Evolutionary conservation across 2,888 invertebrate species (phyloP).

Genomic region (Antheraea yamamai): DNA sequence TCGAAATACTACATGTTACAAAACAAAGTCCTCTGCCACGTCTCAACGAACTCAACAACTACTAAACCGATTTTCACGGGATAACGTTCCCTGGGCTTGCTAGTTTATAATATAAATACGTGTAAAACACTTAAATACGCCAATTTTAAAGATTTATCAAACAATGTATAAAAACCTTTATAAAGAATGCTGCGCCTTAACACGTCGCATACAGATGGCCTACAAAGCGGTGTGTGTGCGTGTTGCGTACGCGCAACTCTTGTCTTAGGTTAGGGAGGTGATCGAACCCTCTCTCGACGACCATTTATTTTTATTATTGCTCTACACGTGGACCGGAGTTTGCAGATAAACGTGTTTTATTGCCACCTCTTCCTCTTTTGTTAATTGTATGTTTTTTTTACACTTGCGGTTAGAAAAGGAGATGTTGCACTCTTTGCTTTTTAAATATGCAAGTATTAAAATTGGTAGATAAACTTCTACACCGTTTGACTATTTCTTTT

Average conservation of each 20-base stretch:
- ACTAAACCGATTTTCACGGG: too few species aligned
- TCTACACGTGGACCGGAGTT: slow-evolving; percentile 75
- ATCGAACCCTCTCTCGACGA: slow-evolving; percentile 77
- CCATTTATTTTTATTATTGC: slow-evolving; percentile 80
- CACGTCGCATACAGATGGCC: slow-evolving; percentile 45
- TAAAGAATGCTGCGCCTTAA: slow-evolving; percentile 28
- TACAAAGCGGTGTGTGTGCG: slow-evolving; percentile 55
- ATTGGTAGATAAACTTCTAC: background rate
- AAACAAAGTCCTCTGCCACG: too few species aligned
- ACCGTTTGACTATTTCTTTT: background rate
- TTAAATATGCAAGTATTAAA: background rate
- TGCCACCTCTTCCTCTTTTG: slow-evolving; percentile 54
- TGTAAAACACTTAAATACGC: too few species aligned
- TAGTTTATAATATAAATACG: too few species aligned
- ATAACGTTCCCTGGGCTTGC: too few species aligned
- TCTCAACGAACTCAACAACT: too few species aligned
- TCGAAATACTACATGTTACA: too few species aligned
- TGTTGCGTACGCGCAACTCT: slow-evolving; percentile 69
- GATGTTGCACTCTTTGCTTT: background rate
- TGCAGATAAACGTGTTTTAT: slow-evolving; percentile 27
- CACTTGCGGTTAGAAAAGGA: background rate
- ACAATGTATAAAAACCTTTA: background rate
- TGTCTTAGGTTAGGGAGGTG: slow-evolving; percentile 83
- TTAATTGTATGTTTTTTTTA: slow-evolving; percentile 35
- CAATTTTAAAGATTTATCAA: background rate